Evolutionary conservation across 2,797 vertebrate species (phyloP), one percentile per base, ranked within the genome.

Genomic region (Tauraco hartlaubi): DNA sequence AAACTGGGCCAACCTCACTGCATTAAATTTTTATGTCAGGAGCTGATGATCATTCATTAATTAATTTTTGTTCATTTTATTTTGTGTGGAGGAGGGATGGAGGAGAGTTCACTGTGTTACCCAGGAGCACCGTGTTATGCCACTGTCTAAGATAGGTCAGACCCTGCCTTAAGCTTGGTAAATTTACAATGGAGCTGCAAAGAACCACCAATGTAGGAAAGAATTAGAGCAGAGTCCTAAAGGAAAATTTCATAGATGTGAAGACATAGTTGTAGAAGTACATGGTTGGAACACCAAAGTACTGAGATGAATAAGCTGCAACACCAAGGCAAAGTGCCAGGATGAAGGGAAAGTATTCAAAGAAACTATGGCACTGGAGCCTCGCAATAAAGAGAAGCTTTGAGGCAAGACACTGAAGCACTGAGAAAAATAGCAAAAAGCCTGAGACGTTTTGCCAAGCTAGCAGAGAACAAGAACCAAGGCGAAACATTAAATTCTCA

Each of bases 391-490:
- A 87, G 61, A 64, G 56, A 49, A 61, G 90, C 82, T 96, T 88
- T 90, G 80, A 89, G 75, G 77, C 54, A 71, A 89, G 64, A 85
- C 59, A 67, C 39, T 80, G 72, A 84, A 86, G 62, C 20, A 37
- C 61, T 87, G 67, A 84, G 61, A 33, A 56, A 93, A 62, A 88
- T 56, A 92, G 66, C 64, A 69, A 41, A 91, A 79, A 87, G 61
- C 56, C 66, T 26, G 66, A 92, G 79, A 64, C 0, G 0, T 75
- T 90, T 72, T 92, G 82, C 91, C 85, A 77, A 61, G 85, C 35
- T 66, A 77, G 72, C 59, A 72, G 58, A 88, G 69, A 88, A 75
- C 46, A 86, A 77, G 88, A 90, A 95, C 52, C 56, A 37, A 80
- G 71, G 33, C 8, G 4, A 96, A 91, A 90, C 59, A 63, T 72